phyloP scores from a whole-genome alignment of 2,113 vertebrate genomes.

The Tamias sibiricus region DNA sequence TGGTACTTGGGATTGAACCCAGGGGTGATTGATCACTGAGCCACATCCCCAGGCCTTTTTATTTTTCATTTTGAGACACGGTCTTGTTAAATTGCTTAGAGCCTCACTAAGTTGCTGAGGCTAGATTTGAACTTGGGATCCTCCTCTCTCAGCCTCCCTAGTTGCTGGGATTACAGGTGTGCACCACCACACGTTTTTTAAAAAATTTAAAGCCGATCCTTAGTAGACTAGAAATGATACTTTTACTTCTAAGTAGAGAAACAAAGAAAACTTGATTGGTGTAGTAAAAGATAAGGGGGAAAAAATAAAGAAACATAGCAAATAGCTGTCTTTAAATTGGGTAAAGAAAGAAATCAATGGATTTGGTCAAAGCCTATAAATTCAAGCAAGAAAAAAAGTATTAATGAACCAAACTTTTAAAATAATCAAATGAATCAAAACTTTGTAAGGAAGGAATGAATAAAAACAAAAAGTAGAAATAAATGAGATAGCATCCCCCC shows the following conservation, averaged over 20 bases:
- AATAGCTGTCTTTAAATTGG: neutral
- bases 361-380: neutral
- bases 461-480: neutral
- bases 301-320: neutral
- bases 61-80: no score
- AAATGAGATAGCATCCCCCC: neutral
- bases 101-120: no score
- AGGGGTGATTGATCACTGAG: no score
- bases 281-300: neutral
- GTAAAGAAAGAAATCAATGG: neutral
- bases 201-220: neutral
- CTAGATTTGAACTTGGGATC: no score
- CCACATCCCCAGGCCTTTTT: no score
- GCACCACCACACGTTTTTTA: no score
- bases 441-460: neutral
- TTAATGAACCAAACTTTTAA: neutral
- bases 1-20: no score
- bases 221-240: neutral
- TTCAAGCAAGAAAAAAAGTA: neutral
- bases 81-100: no score
- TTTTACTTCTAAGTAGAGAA: conserved; percentile 33
- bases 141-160: no score
- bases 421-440: neutral
- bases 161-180: no score
- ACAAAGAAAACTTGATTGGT: neutral